These are phyloP conservation scores for Chiridota heheva DNA, from an alignment of 35 echinoderm and acorn worm genomes.

Conservation along the genomic window DNA sequence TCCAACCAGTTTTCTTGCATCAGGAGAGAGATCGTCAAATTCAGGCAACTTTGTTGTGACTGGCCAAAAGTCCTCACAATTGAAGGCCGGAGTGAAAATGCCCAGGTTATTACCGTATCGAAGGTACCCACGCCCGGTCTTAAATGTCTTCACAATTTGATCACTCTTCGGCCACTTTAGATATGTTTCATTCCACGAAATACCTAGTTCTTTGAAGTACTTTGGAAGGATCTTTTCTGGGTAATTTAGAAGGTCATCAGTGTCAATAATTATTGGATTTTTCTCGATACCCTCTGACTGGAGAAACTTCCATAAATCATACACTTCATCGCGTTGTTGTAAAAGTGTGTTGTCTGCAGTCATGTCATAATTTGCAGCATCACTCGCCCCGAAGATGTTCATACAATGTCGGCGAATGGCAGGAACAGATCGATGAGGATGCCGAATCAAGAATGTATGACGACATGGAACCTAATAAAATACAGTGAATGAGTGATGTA, in stretches of 20 bases:
- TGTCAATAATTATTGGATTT: conserved; percentile 61
- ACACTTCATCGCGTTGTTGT: conserved; percentile 30
- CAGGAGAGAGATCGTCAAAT: conserved; percentile 10
- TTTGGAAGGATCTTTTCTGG: conserved; percentile 53
- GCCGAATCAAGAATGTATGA: conserved; percentile 46
- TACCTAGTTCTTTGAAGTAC: conserved; percentile 60
- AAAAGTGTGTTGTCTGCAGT: conserved; percentile 39
- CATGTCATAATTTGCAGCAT: conserved; percentile 21
- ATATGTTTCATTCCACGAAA: conserved; percentile 41
- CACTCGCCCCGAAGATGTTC: conserved; percentile 30
- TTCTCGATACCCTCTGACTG: conserved; percentile 28
- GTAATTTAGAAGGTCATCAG: conserved; percentile 59
- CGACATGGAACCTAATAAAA: conserved; percentile 32
- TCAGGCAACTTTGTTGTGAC: not conserved
- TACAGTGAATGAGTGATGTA: too few relatives aligned
- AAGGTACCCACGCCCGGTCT: conserved; percentile 19
- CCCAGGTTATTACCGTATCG: conserved; percentile 18
- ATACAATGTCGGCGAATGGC: conserved; percentile 36
- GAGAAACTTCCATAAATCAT: conserved; percentile 22
- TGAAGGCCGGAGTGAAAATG: conserved; percentile 16
- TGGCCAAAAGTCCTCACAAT: conserved; percentile 24
- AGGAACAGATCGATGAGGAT: conserved; percentile 32
- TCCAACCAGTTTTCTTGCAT: conserved; percentile 30
- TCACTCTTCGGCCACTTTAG: conserved; percentile 44
- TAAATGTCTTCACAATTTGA: conserved; percentile 43